These are phyloP conservation scores for Leptinotarsa juncta DNA, from an alignment of 2,888 invertebrate genomes.

Conservation along the genomic window DNA sequence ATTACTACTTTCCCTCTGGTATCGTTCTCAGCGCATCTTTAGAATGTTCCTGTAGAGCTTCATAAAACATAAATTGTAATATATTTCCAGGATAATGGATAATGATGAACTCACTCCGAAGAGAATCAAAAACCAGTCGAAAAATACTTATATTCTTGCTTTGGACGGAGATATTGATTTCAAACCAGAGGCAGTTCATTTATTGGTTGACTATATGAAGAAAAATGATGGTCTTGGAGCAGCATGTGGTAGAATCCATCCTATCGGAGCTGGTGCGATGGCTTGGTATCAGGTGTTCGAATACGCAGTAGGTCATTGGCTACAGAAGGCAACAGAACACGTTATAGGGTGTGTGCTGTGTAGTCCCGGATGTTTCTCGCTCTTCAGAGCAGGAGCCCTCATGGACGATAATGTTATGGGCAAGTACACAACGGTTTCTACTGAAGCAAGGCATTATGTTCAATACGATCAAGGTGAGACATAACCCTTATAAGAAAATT, in stretches of 20 bases:
- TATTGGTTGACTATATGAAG: constrained; percentile 88
- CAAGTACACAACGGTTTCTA: constrained; percentile 83
- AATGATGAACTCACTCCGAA: constrained; percentile 61
- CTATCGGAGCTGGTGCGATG: constrained; percentile 75
- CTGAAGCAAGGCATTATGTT: constrained; percentile 85
- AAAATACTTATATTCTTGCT: constrained; percentile 86
- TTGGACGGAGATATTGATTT: constrained; percentile 93
- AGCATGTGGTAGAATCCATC: constrained; percentile 91
- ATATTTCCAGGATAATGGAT: constrained; percentile 56
- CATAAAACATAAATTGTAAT: constrained; percentile 10
- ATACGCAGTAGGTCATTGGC: constrained; percentile 93
- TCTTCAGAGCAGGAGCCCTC: constrained; percentile 87
- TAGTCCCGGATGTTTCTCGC: constrained; percentile 91
- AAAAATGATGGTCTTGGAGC: constrained; percentile 79
- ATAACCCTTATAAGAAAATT: no score
- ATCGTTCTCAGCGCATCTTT: no score
- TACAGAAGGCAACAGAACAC: constrained; percentile 92
- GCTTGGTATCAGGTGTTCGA: constrained; percentile 78
- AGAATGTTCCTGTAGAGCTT: background rate
- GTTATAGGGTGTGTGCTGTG: constrained; percentile 91
- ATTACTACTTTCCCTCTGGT: no score
- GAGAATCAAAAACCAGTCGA: constrained; percentile 71
- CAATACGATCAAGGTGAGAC: constrained; percentile 87
- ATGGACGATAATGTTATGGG: constrained; percentile 93
- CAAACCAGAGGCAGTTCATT: constrained; percentile 81